phyloP scores from a whole-genome alignment of 2,888 invertebrate genomes.

The Chloroclysta siterata region DNA sequence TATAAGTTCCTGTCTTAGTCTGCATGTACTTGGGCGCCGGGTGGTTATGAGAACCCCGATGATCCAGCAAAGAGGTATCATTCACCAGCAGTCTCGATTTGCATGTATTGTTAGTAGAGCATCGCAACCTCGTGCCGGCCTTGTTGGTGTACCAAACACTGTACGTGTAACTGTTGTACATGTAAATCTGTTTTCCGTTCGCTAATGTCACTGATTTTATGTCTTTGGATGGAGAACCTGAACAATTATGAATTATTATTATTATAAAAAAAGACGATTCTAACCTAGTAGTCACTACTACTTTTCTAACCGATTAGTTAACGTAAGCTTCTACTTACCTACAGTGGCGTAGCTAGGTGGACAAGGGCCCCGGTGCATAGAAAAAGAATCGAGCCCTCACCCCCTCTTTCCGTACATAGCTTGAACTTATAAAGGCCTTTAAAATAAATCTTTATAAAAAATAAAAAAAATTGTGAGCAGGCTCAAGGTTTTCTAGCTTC shows the following conservation, averaged over 20 bases:
- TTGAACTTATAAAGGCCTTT: no score
- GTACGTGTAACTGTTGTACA: constrained; percentile 47
- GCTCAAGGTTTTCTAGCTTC: no score
- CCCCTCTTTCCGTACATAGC: no score
- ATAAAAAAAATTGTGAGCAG: no score
- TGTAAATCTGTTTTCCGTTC: constrained; percentile 37
- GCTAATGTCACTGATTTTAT: constrained; percentile 10
- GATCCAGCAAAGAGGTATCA: constrained; percentile 26
- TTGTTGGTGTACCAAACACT: constrained; percentile 31
- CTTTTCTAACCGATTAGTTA: no score
- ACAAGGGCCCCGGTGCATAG: no score
- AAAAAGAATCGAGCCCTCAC: no score
- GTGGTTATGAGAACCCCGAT: constrained; percentile 37
- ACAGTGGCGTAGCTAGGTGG: no score
- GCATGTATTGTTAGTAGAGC: constrained; percentile 37
- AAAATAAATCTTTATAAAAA: no score
- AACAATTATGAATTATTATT: background rate
- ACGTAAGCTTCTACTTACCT: no score
- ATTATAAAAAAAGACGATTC: no score
- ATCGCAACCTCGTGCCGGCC: constrained; percentile 39
- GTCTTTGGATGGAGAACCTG: constrained; percentile 7
- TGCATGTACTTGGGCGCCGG: constrained; percentile 30
- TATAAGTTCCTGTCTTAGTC: constrained; percentile 6
- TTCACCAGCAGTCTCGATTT: constrained; percentile 38
- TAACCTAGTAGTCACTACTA: no score